These are phyloP conservation scores for Pangasius sanitwongsei DNA, from an alignment of 2,797 vertebrate species.

Conservation along the genomic window DNA sequence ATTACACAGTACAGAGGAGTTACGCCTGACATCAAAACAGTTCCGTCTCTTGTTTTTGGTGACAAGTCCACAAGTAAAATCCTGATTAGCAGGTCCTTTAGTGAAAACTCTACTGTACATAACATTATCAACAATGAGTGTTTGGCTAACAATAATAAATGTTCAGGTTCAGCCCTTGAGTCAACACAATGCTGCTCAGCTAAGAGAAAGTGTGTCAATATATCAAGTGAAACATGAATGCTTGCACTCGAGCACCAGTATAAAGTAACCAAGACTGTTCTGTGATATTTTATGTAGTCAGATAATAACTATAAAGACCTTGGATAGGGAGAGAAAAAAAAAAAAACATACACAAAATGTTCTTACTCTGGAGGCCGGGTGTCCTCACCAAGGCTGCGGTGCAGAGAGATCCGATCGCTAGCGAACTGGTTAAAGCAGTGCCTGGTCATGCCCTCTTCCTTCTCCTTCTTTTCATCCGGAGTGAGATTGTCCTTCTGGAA, in stretches of 20 bases:
- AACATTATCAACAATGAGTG: conserved; percentile 39
- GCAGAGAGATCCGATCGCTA: conserved; percentile 92
- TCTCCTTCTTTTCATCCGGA: conserved; percentile 83
- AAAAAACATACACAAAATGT: conserved; percentile 27
- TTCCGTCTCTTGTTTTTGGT: background rate
- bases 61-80: background rate
- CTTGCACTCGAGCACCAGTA: background rate
- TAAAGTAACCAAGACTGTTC: background rate
- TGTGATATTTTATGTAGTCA: background rate
- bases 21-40: background rate
- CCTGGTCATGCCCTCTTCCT: conserved; percentile 85
- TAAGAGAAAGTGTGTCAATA: conserved; percentile 30
- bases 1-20: background rate
- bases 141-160: conserved; percentile 43
- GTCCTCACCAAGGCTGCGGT: conserved; percentile 89
- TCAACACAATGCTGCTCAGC: conserved; percentile 37
- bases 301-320: conserved; percentile 19
- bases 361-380: conserved; percentile 91
- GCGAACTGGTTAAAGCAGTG: conserved; percentile 97
- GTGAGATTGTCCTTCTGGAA: conserved; percentile 81
- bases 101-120: conserved; percentile 16
- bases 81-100: conserved; percentile 22
- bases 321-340: background rate
- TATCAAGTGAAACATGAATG: conserved; percentile 3
- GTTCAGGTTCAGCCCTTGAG: conserved; percentile 16